phyloP scores from a whole-genome alignment of 2,888 invertebrate species.

The Penaeus monodon region DNA sequence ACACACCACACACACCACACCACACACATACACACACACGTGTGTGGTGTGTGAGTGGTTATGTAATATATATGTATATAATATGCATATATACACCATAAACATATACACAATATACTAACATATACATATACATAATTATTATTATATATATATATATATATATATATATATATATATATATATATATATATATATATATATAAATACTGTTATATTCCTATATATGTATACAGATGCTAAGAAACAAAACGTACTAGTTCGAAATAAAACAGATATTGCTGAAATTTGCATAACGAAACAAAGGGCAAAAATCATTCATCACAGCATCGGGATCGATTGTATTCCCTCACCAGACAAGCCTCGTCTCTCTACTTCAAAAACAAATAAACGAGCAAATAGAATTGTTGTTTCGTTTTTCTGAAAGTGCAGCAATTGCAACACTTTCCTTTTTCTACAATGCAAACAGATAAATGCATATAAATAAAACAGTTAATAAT shows the following conservation, averaged over 20 bases:
- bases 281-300: too few relatives aligned
- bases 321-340: too few relatives aligned
- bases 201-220: conserved; percentile 3
- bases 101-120: neutral
- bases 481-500: neutral
- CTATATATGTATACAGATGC: neutral
- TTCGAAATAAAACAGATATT: too few relatives aligned
- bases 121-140: neutral
- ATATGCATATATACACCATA: neutral
- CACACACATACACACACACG: neutral
- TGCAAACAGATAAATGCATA: neutral
- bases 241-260: too few relatives aligned
- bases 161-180: conserved; percentile 19
- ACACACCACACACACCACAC: neutral
- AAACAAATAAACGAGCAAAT: too few relatives aligned
- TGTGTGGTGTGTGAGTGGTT: too few relatives aligned
- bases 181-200: conserved; percentile 19
- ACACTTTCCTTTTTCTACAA: too few relatives aligned
- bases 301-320: too few relatives aligned
- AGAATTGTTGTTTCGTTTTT: neutral
- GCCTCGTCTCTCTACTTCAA: too few relatives aligned
- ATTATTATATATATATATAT: neutral
- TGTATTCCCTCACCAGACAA: too few relatives aligned
- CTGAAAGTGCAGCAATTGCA: neutral
- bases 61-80: neutral